Percentiles rank a stretch among this genome's conserved stretches.
Evolutionary conservation across 2,113 vertebrate species (phyloP).

Genomic region (Macroglossus sobrinus): DNA sequence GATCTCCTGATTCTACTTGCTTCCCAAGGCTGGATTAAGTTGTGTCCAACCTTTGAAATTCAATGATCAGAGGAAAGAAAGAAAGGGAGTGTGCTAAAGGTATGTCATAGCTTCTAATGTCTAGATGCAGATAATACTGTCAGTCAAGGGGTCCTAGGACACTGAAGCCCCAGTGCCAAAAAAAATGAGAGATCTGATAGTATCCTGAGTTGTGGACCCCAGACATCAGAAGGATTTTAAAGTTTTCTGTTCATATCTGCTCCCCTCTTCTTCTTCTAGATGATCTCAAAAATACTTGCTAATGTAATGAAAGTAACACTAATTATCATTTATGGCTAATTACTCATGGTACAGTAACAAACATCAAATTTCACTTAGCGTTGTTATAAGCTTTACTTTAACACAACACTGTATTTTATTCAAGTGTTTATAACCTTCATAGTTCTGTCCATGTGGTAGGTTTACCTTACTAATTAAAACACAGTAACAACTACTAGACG

Average conservation of each 20-base stretch:
- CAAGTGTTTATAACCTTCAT: conserved; percentile 8
- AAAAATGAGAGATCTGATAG: neutral
- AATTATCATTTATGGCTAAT: neutral
- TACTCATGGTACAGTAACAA: conserved; percentile 23
- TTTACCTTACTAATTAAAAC: conserved; percentile 22
- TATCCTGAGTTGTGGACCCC: neutral
- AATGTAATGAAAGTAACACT: conserved; percentile 12
- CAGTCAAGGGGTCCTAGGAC: neutral
- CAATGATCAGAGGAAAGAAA: conserved; percentile 13
- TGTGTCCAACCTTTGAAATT: neutral
- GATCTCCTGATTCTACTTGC: neutral
- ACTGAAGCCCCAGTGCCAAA: neutral
- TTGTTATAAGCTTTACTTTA: conserved; percentile 10
- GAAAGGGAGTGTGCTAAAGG: neutral
- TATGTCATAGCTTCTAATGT: neutral
- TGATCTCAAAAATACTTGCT: neutral
- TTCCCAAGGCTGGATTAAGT: conserved; percentile 1
- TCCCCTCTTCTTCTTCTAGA: neutral
- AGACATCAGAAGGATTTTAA: neutral
- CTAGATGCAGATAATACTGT: neutral
- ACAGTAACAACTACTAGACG: neutral
- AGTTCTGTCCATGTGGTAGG: neutral
- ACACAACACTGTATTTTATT: neutral
- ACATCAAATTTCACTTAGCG: neutral
- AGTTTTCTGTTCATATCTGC: neutral